A percentile compares a stretch with the other conserved stretches of the same genome.
phyloP scores from a whole-genome alignment of 2,888 invertebrate genomes.

The Nymphalis polychloros region DNA sequence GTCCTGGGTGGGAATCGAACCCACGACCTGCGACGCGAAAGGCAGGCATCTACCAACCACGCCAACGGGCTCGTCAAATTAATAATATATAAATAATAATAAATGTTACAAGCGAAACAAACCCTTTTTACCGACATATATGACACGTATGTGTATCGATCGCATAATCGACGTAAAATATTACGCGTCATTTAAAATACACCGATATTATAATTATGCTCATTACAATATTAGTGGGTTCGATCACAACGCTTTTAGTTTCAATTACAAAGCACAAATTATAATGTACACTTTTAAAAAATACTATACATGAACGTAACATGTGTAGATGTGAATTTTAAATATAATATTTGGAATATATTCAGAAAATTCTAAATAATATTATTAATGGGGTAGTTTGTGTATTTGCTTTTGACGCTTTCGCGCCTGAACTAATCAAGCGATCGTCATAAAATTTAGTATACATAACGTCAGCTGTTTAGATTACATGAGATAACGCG shows the following conservation, averaged over 20 bases:
- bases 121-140: neutral
- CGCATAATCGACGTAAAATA: conserved; percentile 55
- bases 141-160: conserved; percentile 55
- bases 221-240: conserved; percentile 65
- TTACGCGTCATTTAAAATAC: conserved; percentile 55
- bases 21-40: too few relatives aligned
- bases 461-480: too few relatives aligned
- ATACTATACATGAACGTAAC: neutral
- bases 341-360: neutral
- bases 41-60: too few relatives aligned
- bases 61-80: too few relatives aligned
- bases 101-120: conserved; percentile 1
- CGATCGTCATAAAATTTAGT: too few relatives aligned
- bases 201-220: conserved; percentile 41
- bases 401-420: too few relatives aligned
- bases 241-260: conserved; percentile 28
- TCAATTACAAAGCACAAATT: conserved; percentile 12
- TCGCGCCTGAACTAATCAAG: too few relatives aligned
- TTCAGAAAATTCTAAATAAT: too few relatives aligned
- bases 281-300: neutral
- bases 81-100: neutral
- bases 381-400: too few relatives aligned
- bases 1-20: too few relatives aligned
- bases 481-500: too few relatives aligned
- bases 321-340: neutral